Percentiles rank a stretch among this genome's conserved stretches.
phyloP scores from a whole-genome alignment of 2,888 invertebrate genomes.

The Zelleria hepariella region DNA sequence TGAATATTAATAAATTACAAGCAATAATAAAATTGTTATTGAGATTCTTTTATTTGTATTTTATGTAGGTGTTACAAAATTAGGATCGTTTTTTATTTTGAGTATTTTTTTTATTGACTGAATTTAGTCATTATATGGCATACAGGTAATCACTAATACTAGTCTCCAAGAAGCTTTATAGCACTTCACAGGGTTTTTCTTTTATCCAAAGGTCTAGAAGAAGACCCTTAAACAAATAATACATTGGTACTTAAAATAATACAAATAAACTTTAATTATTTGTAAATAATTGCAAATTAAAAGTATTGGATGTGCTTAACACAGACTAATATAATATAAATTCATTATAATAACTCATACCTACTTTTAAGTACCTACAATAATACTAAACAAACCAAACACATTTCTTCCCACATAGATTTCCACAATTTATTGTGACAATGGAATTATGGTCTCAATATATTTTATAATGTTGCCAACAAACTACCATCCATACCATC shows the following conservation, averaged over 20 bases:
- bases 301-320: too few relatives aligned
- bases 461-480: background rate
- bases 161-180: constrained; percentile 21
- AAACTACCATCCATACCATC: background rate
- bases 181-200: constrained; percentile 7
- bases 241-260: background rate
- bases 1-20: constrained; percentile 73
- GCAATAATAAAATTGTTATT: constrained; percentile 77
- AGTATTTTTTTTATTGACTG: constrained; percentile 34
- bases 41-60: constrained; percentile 36
- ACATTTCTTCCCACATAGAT: background rate
- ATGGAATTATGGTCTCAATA: background rate
- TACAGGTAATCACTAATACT: constrained; percentile 32
- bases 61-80: background rate
- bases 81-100: constrained; percentile 1
- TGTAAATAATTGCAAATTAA: too few relatives aligned
- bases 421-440: background rate
- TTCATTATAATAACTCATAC: background rate
- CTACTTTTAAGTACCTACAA: background rate
- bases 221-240: background rate
- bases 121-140: constrained; percentile 41
- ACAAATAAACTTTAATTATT: background rate
- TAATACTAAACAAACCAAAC: background rate
- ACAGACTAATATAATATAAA: too few relatives aligned
- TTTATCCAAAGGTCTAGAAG: background rate